phyloP scores from a whole-genome alignment of 2,797 vertebrate genomes.

The Carduelis carduelis region DNA sequence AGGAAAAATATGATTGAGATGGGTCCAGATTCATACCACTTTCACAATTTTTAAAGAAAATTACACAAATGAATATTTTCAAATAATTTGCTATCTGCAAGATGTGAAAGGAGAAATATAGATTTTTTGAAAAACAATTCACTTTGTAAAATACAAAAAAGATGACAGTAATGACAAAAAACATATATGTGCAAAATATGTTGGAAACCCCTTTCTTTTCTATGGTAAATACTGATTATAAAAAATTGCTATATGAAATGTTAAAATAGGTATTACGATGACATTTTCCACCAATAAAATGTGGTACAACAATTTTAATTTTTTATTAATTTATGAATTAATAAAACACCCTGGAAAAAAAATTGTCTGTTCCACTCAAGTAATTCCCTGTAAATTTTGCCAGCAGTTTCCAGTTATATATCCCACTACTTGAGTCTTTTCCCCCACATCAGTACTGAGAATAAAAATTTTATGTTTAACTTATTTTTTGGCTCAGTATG shows the following conservation, averaged over 20 bases:
- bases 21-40: not conserved
- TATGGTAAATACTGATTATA: not conserved
- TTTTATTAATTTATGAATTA: not conserved
- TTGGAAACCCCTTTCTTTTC: not conserved
- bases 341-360: not conserved
- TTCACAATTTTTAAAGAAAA: not conserved
- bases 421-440: not conserved
- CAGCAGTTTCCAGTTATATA: not conserved
- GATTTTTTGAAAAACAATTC: not conserved
- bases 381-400: not conserved
- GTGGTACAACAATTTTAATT: not conserved
- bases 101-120: not conserved
- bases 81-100: not conserved
- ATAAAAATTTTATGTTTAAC: not conserved
- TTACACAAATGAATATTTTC: not conserved
- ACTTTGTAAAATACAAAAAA: not conserved
- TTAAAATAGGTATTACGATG: not conserved
- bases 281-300: not conserved
- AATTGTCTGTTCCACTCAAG: not conserved
- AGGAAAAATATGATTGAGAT: not conserved
- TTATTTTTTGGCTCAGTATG: not conserved
- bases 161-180: not conserved
- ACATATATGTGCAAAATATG: not conserved
- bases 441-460: not conserved
- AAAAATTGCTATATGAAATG: not conserved